Conservation (phyloP, 1,140 invertebrate genomes). For the Aradophagus sp. region DNA sequence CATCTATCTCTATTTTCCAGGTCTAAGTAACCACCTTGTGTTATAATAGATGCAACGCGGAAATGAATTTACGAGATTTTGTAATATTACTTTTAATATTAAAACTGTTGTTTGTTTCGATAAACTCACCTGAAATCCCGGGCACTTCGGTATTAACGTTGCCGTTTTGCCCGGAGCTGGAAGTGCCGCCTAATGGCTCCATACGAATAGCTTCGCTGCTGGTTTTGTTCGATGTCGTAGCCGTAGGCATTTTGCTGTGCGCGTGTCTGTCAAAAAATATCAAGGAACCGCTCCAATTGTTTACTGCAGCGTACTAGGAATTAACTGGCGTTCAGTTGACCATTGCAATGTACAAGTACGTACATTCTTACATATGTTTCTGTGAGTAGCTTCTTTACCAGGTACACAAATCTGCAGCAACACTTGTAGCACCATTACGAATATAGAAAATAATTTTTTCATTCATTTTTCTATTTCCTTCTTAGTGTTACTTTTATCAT, state of each 20-base stretch:
- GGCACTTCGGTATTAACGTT: slow-evolving; percentile 68
- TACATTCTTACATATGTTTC: no score
- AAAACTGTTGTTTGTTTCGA: no score
- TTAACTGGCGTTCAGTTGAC: no score
- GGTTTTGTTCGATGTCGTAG: slow-evolving; percentile 62
- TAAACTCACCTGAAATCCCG: slow-evolving; percentile 37
- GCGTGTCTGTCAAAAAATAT: slow-evolving; percentile 1
- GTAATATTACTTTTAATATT: no score
- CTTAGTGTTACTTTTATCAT: no score
- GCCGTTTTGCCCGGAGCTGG: slow-evolving; percentile 69
- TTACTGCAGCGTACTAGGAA: no score
- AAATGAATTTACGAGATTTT: no score
- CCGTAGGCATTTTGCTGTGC: slow-evolving; percentile 62
- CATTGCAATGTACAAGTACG: no score
- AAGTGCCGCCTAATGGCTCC: slow-evolving; percentile 70
- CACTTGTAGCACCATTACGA: slow-evolving; percentile 19
- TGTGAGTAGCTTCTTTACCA: slow-evolving; percentile 9
- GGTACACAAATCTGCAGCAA: slow-evolving; percentile 1
- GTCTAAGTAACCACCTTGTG: no score
- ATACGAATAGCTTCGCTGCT: slow-evolving; percentile 72
- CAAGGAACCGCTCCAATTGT: slow-evolving; percentile 6
- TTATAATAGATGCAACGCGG: no score
- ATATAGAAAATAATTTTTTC: slow-evolving; percentile 3
- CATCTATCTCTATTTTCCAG: no score
- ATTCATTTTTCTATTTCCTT: not conserved